A percentile compares a stretch with the other conserved stretches of the same genome.
These are phyloP conservation scores for Epinephelus fuscoguttatus DNA, from an alignment of 2,113 vertebrate genomes.

Conservation along the genomic window DNA sequence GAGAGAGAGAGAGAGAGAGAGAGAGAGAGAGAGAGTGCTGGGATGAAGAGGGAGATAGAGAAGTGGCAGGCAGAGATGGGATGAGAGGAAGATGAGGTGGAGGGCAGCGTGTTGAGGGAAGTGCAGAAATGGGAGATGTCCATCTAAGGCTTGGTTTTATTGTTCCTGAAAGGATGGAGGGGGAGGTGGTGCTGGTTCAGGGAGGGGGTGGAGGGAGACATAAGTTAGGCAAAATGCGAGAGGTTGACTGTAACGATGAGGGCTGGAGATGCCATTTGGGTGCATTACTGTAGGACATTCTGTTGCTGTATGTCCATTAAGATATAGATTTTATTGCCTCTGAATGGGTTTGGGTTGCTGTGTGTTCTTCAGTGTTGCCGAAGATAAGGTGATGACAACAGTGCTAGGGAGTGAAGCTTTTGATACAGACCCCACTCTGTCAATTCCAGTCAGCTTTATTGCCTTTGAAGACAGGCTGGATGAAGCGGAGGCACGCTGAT, in stretches of 20 bases:
- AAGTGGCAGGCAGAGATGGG: slow-evolving; percentile 36
- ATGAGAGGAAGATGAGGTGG: slow-evolving; percentile 50
- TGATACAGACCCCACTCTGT: slow-evolving; percentile 45
- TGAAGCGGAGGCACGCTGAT: neutral
- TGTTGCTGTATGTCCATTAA: slow-evolving; percentile 64
- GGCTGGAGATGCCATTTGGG: slow-evolving; percentile 61
- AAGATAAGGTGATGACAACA: slow-evolving; percentile 39
- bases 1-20: slow-evolving; percentile 44
- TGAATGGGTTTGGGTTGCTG: slow-evolving; percentile 23
- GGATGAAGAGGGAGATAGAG: slow-evolving; percentile 56
- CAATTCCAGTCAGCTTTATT: slow-evolving; percentile 58
- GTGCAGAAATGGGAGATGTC: slow-evolving; percentile 71
- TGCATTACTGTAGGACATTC: slow-evolving; percentile 51
- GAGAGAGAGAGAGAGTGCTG: slow-evolving; percentile 11
- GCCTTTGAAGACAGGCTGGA: slow-evolving; percentile 38
- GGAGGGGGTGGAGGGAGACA: slow-evolving; percentile 1
- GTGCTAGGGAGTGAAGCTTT: slow-evolving; percentile 21
- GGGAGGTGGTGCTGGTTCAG: slow-evolving; percentile 3
- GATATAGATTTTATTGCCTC: slow-evolving; percentile 71
- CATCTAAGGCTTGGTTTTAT: slow-evolving; percentile 72
- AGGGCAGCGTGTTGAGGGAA: slow-evolving; percentile 52
- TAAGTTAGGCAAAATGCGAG: slow-evolving; percentile 58
- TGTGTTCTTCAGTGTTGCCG: slow-evolving; percentile 8
- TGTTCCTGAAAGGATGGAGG: slow-evolving; percentile 54
- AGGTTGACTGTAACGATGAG: slow-evolving; percentile 45